phyloP scores from a whole-genome alignment of 2,888 invertebrate genomes.

The Andrena marginata region DNA sequence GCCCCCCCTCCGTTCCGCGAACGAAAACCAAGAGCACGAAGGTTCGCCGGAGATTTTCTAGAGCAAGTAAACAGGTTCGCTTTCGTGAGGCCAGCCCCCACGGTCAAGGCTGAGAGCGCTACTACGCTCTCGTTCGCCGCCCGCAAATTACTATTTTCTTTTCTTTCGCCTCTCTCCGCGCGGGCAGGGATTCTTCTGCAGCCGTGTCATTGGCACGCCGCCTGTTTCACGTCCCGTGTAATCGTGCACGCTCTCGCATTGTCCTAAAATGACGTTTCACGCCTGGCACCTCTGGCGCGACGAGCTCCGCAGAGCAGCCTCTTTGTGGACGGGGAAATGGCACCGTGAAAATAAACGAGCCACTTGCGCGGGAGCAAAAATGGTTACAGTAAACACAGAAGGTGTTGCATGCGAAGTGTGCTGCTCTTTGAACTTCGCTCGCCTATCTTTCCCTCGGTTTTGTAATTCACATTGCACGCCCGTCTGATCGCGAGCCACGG shows the following conservation, averaged over 20 bases:
- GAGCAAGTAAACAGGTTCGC: constrained; percentile 52
- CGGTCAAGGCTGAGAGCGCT: constrained; percentile 53
- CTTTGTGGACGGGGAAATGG: background rate
- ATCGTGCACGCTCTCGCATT: constrained; percentile 46
- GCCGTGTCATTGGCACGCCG: constrained; percentile 35
- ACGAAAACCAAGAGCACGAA: constrained; percentile 40
- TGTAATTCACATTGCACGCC: background rate
- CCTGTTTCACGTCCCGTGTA: constrained; percentile 20
- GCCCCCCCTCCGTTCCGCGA: constrained; percentile 8
- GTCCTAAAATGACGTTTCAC: constrained; percentile 33
- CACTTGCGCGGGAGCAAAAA: background rate
- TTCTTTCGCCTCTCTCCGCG: background rate
- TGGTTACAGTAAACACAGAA: background rate
- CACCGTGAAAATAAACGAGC: constrained; percentile 8
- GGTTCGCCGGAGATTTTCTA: constrained; percentile 47
- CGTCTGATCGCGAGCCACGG: background rate
- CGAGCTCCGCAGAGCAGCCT: background rate
- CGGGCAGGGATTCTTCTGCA: constrained; percentile 13
- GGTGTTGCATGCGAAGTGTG: background rate
- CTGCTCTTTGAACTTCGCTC: background rate
- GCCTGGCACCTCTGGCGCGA: constrained; percentile 9
- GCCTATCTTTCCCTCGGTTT: background rate
- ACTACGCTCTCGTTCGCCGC: constrained; percentile 42
- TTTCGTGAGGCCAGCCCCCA: constrained; percentile 44
- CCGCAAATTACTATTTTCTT: constrained; percentile 40